Base-by-base conservation (phyloP, 1,140 invertebrate species). In the Scylla paramamosain region DNA sequence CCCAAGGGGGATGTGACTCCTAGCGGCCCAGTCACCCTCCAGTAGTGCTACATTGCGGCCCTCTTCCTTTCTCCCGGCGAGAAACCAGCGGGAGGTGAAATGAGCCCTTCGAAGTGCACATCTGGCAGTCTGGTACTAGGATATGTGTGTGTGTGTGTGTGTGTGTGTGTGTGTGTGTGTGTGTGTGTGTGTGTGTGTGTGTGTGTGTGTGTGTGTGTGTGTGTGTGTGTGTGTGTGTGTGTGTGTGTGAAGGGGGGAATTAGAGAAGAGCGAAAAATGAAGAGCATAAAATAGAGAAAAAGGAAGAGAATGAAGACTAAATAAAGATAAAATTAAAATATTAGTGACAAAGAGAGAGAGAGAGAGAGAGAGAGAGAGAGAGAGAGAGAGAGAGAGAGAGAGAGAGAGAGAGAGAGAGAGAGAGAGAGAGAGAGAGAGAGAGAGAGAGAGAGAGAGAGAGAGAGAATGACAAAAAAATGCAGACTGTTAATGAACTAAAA, bases 111-210 rank as follows among this genome's bases (percentile, higher is more conserved):
- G 28, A 32, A 25, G 83, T 4, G 25, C 10, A 86, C 10, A 32
- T 29, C 83, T 12, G 31, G 25, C 31, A 8, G 8, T 29, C 25
- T 14, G 28, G 31, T 28, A 84, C 20, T 28, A 28, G 31, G 4
- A 12, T 86, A 12, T 86, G 31, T 86, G 31, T 86, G 31, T 86
- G 31, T 86, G 83, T 86, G 83, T 86, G 83, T 86, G 83, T 86
- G 83, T 86, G 83, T 86, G 83, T 86, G 83, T 86, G 83, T 86
- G 83, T 86, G 83, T 86, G 83, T 86, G 83, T 86, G 83, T 86
- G 83, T 86, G 83, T 86, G 83, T 86, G 83, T 86, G 83, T 86
- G 83, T 86, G 83, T 86, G 83, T 86, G 83, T 86, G 83, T 86
- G 83, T 86, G 83, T 32, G 28, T 29, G 31, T 28, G 31, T 28